Percentiles rank a stretch among this genome's conserved stretches.
Conservation (phyloP, 2,888 invertebrate genomes). For the Dryobota labecula region DNA sequence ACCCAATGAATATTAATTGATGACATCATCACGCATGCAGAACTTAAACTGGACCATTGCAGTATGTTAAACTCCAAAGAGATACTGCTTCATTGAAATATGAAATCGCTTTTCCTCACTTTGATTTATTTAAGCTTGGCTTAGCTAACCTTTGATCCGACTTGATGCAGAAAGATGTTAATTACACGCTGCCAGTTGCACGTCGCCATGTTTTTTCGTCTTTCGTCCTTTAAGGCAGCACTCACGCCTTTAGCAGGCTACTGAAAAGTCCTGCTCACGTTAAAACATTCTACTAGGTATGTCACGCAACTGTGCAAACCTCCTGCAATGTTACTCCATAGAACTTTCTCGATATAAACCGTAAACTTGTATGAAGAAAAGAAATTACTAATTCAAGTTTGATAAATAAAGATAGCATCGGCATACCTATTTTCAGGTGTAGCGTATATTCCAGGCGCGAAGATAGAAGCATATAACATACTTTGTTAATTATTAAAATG, state of each 20-base stretch:
- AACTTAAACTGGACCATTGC: constrained; percentile 4
- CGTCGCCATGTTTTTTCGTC: neutral
- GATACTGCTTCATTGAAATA: neutral
- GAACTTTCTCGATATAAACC: constrained; percentile 24
- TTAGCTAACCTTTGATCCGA: neutral
- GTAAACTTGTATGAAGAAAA: neutral
- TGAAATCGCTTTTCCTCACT: constrained; percentile 1
- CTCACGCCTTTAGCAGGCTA: neutral
- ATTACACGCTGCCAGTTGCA: neutral
- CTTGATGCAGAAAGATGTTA: neutral
- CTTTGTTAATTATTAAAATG: constrained; percentile 61
- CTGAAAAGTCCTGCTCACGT: neutral
- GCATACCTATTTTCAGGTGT: constrained; percentile 60
- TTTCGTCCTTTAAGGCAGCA: neutral
- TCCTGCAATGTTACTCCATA: constrained; percentile 5
- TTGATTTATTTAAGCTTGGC: neutral
- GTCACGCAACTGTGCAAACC: neutral
- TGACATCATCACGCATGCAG: constrained; percentile 29
- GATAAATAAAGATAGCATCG: constrained; percentile 31
- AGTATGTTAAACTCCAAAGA: constrained; percentile 4
- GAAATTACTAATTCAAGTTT: constrained; percentile 2
- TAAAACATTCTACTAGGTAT: neutral
- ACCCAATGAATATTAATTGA: constrained; percentile 41
- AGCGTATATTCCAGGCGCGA: constrained; percentile 35
- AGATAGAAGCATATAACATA: constrained; percentile 41